Percentiles rank a stretch among this genome's conserved stretches.
phyloP scores from a whole-genome alignment of 2,797 vertebrate genomes.

The Poeciliopsis gracilis region DNA sequence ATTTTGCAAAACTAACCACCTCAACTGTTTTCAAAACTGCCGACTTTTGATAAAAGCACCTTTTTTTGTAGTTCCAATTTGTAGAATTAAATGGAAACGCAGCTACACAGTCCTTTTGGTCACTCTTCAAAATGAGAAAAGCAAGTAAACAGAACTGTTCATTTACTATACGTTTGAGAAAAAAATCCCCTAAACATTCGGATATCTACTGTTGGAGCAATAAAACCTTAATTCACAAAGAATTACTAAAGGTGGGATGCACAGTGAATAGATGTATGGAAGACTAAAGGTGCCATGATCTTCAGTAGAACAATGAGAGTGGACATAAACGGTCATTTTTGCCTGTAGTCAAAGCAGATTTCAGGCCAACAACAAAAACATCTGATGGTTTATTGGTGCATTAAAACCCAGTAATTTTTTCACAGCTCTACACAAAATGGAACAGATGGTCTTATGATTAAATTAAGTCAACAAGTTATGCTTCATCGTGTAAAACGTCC shows the following conservation, averaged over 20 bases:
- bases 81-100: too few species aligned
- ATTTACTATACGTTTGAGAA: neutral
- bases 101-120: too few species aligned
- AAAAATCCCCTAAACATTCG: neutral
- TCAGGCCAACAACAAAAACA: constrained; percentile 6
- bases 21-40: too few species aligned
- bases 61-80: too few species aligned
- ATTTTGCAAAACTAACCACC: too few species aligned
- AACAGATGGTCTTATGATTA: constrained; percentile 17
- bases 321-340: neutral
- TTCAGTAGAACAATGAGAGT: neutral
- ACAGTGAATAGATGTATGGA: too few species aligned
- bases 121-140: neutral
- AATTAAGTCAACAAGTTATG: neutral
- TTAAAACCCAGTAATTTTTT: constrained; percentile 6
- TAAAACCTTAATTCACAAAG: neutral
- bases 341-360: neutral
- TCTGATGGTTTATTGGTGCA: constrained; percentile 4
- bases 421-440: neutral
- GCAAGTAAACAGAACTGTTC: neutral
- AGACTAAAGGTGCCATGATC: neutral
- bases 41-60: too few species aligned
- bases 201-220: neutral
- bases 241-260: neutral
- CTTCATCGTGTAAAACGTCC: constrained; percentile 2